Percentiles rank a stretch among this genome's conserved stretches.
Conservation (phyloP, 1,140 invertebrate species). For the Drosophila obscura region DNA sequence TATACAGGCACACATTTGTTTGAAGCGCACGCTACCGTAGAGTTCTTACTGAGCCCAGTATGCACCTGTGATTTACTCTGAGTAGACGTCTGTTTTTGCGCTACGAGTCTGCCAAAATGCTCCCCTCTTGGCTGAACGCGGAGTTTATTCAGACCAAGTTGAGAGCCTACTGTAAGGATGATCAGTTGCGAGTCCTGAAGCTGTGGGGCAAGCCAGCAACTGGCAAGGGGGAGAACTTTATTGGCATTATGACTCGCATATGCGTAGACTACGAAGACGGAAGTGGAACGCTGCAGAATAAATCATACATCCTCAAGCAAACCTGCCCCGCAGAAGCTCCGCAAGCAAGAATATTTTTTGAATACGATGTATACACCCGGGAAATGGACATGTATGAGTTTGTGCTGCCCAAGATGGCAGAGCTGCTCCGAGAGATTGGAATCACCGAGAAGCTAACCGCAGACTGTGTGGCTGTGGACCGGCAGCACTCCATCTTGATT, state of each 20-base stretch:
- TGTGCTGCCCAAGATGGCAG: slow-evolving; percentile 56
- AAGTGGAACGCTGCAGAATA: slow-evolving; percentile 7
- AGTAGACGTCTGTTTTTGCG: too few relatives aligned
- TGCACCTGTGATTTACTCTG: too few relatives aligned
- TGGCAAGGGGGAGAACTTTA: slow-evolving; percentile 67
- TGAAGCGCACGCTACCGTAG: too few relatives aligned
- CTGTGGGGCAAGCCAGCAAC: slow-evolving; percentile 49
- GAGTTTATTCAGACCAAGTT: slow-evolving; percentile 61
- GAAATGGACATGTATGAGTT: slow-evolving; percentile 74
- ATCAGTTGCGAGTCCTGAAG: slow-evolving; percentile 44
- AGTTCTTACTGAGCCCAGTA: too few relatives aligned
- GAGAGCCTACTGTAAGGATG: slow-evolving; percentile 42
- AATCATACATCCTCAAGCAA: slow-evolving; percentile 57
- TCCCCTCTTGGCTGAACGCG: slow-evolving; percentile 59
- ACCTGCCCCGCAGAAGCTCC: slow-evolving; percentile 36
- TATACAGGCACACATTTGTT: too few relatives aligned
- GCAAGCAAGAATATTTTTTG: slow-evolving; percentile 37
- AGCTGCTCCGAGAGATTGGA: slow-evolving; percentile 43
- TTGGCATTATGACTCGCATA: slow-evolving; percentile 68
- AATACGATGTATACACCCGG: slow-evolving; percentile 52
- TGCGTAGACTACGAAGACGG: slow-evolving; percentile 42
- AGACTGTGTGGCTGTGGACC: slow-evolving; percentile 59
- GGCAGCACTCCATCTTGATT: slow-evolving; percentile 37
- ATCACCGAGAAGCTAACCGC: slow-evolving; percentile 62
- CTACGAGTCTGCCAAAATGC: slow-evolving; percentile 8